Percentiles rank a stretch among this genome's conserved stretches.
Conservation (phyloP, 2,113 vertebrate genomes). For the Ovibos moschatus region DNA sequence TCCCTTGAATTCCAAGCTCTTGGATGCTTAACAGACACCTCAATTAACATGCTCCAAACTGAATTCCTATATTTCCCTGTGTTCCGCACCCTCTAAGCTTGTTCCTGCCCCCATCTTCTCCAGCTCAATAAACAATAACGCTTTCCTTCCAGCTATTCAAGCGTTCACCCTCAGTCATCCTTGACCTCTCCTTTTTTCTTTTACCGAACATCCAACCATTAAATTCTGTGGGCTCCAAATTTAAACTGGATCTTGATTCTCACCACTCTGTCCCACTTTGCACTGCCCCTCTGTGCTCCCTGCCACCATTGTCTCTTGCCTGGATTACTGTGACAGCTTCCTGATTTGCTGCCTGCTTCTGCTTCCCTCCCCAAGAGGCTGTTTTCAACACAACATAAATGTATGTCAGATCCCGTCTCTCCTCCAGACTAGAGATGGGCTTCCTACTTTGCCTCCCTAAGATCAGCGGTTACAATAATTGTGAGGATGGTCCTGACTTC, state of each 20-base stretch:
- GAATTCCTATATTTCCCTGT: background rate
- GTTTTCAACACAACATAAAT: background rate
- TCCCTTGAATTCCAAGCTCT: background rate
- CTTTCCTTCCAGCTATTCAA: background rate
- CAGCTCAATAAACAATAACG: background rate
- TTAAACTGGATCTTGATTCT: background rate
- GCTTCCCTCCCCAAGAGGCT: background rate
- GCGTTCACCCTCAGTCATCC: background rate
- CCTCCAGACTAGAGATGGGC: background rate
- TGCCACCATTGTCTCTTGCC: background rate
- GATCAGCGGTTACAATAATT: background rate
- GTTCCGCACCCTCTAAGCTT: rapidly evolving
- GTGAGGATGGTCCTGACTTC: too few relatives aligned
- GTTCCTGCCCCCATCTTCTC: background rate
- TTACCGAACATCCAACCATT: too few relatives aligned
- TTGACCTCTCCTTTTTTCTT: background rate
- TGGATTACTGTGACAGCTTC: background rate
- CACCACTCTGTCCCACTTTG: background rate
- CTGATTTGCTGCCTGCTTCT: background rate
- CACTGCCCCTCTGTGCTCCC: background rate
- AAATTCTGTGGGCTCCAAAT: background rate
- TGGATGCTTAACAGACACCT: background rate
- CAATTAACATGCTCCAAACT: background rate
- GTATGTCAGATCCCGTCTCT: rapidly evolving
- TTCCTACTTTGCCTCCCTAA: background rate